Percentiles rank a stretch among this genome's conserved stretches.
Evolutionary conservation across 2,113 vertebrate genomes (phyloP).

Genomic region (Eurystomus gularis): DNA sequence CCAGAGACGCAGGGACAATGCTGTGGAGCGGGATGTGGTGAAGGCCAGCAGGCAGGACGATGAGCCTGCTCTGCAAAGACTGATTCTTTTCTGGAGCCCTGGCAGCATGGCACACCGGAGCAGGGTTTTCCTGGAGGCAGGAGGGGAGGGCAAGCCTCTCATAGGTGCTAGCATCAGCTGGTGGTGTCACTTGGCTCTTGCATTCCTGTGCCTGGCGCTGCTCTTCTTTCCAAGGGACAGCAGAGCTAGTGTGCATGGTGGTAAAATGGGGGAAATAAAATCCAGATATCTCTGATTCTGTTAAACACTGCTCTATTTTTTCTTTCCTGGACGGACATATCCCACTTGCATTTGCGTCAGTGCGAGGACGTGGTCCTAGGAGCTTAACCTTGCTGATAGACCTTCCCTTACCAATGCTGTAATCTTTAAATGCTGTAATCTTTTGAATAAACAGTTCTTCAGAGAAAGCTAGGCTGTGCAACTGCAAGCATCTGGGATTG

Average conservation of each 20-base stretch:
- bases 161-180: neutral
- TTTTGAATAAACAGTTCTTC: neutral
- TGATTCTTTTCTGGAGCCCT: neutral
- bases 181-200: neutral
- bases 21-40: neutral
- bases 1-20: constrained; percentile 3
- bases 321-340: neutral
- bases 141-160: neutral
- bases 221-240: neutral
- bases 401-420: neutral
- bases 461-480: neutral
- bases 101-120: neutral
- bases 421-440: neutral
- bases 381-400: neutral
- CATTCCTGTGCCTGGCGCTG: neutral
- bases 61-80: neutral
- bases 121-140: neutral
- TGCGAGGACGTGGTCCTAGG: neutral
- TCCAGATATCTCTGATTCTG: neutral
- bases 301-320: neutral
- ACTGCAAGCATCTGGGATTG: neutral
- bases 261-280: neutral
- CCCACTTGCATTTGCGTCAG: neutral
- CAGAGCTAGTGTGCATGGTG: neutral
- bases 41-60: neutral